Evolutionary conservation across 2,113 vertebrate species (phyloP), one percentile per base, ranked within the genome.

Genomic region (Chlorocebus sabaeus): DNA sequence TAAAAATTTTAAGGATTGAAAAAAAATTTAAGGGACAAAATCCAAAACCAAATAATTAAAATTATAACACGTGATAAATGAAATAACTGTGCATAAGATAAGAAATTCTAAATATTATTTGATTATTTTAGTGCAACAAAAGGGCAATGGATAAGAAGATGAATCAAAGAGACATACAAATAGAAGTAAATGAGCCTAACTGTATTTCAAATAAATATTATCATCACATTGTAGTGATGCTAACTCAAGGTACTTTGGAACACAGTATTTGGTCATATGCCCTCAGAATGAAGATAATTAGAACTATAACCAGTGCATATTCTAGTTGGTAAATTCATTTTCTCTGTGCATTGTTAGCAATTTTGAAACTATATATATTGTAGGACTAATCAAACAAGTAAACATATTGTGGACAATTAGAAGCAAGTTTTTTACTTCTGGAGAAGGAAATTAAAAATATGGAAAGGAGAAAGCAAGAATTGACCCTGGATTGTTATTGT

Each of bases 181-280:
- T 23, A 57, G 35, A 95, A 23, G 40, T 43, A 76, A 70, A 89
- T 48, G 10, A 89, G 57, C 20, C 38, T 82, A 73, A 94, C 35
- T 75, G 27, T 78, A 84, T 90, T 96, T 93, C 35, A 85, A 79
- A 68, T 85, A 93, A 89, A 59, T 84, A 89, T 78, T 68, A n/a
- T 8, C 45, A 92, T 64, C 72, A 70, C 9, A 68, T 22, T 50
- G 22, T n/a, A 83, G 14, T 45, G 20, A n/a, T 2, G 8, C 50
- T 90, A 82, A 83, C 14, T 76, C 5, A 40, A 73, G 6, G 12
- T 82, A 48, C 48, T 70, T 92, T 76, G 59, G 57, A 87, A 57
- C 13, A 88, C 2, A 78, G 32, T 52, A 68, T 92, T 81, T 88
- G 25, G 43, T 35, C 55, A 70, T 23, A 57, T 82, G 40, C 45